Percentiles rank a stretch among this genome's conserved stretches.
These are phyloP conservation scores for Loriculus beryllinus DNA, from an alignment of 2,797 vertebrate genomes.

Conservation along the genomic window DNA sequence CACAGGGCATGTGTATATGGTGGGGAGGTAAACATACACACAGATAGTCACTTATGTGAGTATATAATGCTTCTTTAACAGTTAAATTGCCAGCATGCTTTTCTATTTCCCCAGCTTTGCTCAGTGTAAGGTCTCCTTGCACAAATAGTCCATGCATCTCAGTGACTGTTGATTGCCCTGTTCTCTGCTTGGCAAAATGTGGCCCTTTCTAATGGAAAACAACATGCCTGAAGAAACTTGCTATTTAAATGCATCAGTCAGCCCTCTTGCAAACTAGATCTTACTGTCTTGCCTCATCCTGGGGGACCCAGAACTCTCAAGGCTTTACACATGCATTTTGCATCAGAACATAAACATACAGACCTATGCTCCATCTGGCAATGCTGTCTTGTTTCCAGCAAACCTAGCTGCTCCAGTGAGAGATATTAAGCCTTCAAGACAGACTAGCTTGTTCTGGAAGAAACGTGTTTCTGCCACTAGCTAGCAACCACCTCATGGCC, in stretches of 20 bases:
- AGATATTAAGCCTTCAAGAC: not conserved
- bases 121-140: not conserved
- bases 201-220: not conserved
- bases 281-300: not conserved
- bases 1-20: not conserved
- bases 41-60: not conserved
- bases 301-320: not conserved
- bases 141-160: not conserved
- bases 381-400: not conserved
- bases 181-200: not conserved
- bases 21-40: not conserved
- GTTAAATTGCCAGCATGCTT: not conserved
- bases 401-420: not conserved
- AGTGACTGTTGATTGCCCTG: not conserved
- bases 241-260: not conserved
- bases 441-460: not conserved
- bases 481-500: not conserved
- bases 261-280: not conserved
- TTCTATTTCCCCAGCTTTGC: not conserved
- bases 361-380: constrained; percentile 31
- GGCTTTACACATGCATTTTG: constrained; percentile 7
- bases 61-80: not conserved
- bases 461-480: not conserved
- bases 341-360: not conserved
- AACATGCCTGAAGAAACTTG: not conserved